phyloP scores from a whole-genome alignment of 2,888 invertebrate species.

The Hemithea aestivaria region DNA sequence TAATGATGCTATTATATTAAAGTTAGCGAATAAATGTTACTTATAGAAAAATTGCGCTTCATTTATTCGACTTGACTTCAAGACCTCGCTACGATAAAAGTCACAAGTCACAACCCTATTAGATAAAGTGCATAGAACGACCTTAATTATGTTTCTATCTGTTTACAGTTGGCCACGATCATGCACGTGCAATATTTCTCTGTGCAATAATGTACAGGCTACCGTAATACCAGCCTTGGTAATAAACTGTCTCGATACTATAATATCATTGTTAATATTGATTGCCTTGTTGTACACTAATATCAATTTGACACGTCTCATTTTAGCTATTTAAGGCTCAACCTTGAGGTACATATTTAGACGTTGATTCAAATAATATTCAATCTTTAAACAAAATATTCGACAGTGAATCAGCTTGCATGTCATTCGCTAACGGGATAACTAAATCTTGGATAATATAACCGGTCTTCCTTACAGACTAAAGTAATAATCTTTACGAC shows the following conservation, averaged over 20 bases:
- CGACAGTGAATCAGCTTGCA: conserved; percentile 37
- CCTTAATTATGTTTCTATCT: conserved; percentile 55
- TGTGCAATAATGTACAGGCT: conserved; percentile 7
- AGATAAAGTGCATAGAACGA: conserved; percentile 28
- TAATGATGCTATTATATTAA: too few species aligned
- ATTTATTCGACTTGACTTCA: too few species aligned
- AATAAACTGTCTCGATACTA: not conserved
- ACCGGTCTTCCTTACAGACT: conserved; percentile 37
- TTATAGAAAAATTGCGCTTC: too few species aligned
- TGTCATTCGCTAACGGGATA: conserved; percentile 52
- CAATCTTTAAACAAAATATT: not conserved
- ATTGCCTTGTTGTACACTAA: conserved; percentile 2
- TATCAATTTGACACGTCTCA: not conserved
- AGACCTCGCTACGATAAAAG: too few species aligned
- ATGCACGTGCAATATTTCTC: conserved; percentile 18
- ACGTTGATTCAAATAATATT: too few species aligned
- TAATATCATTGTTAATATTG: conserved; percentile 1
- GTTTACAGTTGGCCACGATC: conserved; percentile 54
- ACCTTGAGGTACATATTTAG: conserved; percentile 32
- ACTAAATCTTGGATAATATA: conserved; percentile 47
- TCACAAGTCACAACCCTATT: too few species aligned
- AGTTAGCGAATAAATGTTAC: too few species aligned
- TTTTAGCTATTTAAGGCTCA: conserved; percentile 23
- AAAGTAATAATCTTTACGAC: conserved; percentile 33
- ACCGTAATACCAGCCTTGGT: conserved; percentile 4